These are phyloP conservation scores for Caranx ignobilis DNA, from an alignment of 2,113 vertebrate genomes.

Conservation along the genomic window DNA sequence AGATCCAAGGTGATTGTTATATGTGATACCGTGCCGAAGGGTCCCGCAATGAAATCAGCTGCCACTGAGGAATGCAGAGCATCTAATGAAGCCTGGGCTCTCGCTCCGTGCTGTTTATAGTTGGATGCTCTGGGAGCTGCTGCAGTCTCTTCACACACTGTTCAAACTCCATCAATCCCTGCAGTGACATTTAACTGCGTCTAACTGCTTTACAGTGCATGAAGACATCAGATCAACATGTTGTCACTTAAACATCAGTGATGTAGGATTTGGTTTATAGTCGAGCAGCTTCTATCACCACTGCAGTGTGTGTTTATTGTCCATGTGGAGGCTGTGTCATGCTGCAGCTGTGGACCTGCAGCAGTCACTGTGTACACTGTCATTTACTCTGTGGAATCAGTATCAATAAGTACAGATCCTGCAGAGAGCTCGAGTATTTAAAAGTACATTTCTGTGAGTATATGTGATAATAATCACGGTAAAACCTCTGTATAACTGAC, in stretches of 20 bases:
- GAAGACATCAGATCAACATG: too few relatives aligned
- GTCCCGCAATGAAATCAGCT: conserved; percentile 59
- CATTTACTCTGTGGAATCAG: not conserved
- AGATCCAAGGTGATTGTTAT: conserved; percentile 57
- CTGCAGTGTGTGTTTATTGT: not conserved
- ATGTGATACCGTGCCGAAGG: conserved; percentile 49
- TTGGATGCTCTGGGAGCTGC: conserved; percentile 15
- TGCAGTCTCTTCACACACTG: conserved; percentile 27
- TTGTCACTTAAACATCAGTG: not conserved
- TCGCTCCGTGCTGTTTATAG: conserved; percentile 46
- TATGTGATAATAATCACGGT: too few relatives aligned
- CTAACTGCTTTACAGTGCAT: conserved; percentile 6
- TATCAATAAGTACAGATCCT: too few relatives aligned
- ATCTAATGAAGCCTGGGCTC: conserved; percentile 51
- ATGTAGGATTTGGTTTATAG: not conserved
- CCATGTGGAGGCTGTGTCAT: not conserved
- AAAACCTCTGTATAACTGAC: too few relatives aligned
- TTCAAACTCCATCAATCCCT: conserved; percentile 42
- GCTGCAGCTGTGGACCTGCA: not conserved
- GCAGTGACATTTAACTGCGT: conserved; percentile 6
- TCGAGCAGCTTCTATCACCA: not conserved
- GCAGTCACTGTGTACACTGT: not conserved
- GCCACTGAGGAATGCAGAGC: conserved; percentile 52
- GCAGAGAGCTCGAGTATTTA: too few relatives aligned
- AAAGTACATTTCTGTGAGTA: too few relatives aligned